These are phyloP conservation scores for Chelidonichthys spinosus DNA, from an alignment of 2,797 vertebrate species.

Conservation along the genomic window DNA sequence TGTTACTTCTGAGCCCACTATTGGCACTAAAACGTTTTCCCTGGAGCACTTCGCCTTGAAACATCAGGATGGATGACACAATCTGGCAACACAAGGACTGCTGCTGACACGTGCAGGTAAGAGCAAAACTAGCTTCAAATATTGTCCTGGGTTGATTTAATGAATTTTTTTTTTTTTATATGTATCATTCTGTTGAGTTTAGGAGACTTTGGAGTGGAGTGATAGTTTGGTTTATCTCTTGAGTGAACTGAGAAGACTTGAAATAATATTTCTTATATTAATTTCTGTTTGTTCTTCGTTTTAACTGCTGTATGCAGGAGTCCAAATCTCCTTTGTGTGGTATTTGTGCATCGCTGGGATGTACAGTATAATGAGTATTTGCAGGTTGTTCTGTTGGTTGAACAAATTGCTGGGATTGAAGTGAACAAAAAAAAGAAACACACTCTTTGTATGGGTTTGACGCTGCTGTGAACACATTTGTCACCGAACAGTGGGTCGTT, in stretches of 20 bases:
- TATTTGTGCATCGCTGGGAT: slow-evolving; percentile 1
- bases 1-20: not conserved
- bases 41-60: not conserved
- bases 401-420: not conserved
- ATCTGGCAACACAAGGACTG: not conserved
- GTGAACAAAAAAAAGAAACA: not conserved
- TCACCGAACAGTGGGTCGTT: not conserved
- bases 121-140: not conserved
- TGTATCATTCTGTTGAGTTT: not conserved
- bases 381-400: not conserved
- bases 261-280: not conserved
- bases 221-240: not conserved
- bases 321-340: slow-evolving; percentile 6
- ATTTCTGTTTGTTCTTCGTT: not conserved
- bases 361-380: not conserved
- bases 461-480: slow-evolving; percentile 16
- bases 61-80: not conserved
- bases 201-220: not conserved
- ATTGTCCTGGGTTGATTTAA: not conserved
- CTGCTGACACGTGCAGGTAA: slow-evolving; percentile 3
- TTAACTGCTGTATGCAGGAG: not conserved
- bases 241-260: not conserved
- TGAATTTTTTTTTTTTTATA: not conserved
- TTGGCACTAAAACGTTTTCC: no score
- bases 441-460: slow-evolving; percentile 16